Conservation (phyloP, 92 coral and sea anemone genomes). For the Diadumene lineata region DNA sequence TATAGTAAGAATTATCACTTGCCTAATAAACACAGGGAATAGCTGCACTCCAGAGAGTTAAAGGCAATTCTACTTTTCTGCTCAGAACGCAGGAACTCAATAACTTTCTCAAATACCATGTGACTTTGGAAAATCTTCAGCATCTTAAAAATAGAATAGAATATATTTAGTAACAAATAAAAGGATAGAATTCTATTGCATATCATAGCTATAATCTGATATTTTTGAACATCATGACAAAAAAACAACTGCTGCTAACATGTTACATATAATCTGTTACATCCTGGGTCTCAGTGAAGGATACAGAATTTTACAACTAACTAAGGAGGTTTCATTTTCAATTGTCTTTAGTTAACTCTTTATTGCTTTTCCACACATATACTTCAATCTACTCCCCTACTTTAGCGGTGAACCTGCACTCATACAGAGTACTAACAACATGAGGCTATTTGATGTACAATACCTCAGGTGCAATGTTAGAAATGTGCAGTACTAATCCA, state of each 20-base stretch:
- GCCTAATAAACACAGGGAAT: slow-evolving; percentile 87
- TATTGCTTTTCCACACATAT: too few relatives aligned
- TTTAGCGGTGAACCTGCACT: too few relatives aligned
- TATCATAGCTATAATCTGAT: neutral
- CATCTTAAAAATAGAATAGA: too few relatives aligned
- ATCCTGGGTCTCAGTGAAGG: too few relatives aligned
- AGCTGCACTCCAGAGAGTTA: slow-evolving; percentile 82
- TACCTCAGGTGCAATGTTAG: slow-evolving; percentile 83
- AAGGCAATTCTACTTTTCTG: slow-evolving; percentile 77
- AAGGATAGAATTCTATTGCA: neutral
- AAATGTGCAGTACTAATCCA: slow-evolving; percentile 78
- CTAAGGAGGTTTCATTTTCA: too few relatives aligned
- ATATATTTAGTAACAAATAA: too few relatives aligned
- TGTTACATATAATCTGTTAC: too few relatives aligned
- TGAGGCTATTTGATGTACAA: too few relatives aligned
- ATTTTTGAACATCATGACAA: neutral
- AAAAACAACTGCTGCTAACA: neutral
- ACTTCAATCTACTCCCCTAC: too few relatives aligned
- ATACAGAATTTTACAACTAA: too few relatives aligned
- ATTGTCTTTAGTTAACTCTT: too few relatives aligned
- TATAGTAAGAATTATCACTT: neutral
- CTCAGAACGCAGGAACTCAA: slow-evolving; percentile 69
- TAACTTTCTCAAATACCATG: slow-evolving; percentile 54
- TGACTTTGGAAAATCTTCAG: slow-evolving; percentile 63
- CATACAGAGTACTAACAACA: neutral